These are phyloP conservation scores for Stenotaenia linearis DNA, from an alignment of 2,888 invertebrate species.

Conservation along the genomic window DNA sequence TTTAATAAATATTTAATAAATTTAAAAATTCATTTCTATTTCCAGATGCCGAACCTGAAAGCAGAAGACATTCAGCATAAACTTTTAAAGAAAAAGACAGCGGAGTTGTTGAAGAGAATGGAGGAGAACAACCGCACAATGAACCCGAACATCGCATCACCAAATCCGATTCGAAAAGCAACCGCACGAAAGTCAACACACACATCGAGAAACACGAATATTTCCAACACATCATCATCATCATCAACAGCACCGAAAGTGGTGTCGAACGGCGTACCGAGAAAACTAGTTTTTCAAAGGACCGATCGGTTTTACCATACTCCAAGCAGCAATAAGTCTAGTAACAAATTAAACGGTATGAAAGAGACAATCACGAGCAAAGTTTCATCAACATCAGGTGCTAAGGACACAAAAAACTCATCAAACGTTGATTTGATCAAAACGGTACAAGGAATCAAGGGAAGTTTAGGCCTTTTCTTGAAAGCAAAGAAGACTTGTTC, in stretches of 20 bases:
- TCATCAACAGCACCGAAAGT: background rate
- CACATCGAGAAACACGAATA: background rate
- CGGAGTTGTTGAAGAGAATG: background rate
- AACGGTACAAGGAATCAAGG: background rate
- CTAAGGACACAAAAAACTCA: background rate
- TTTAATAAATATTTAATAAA: background rate
- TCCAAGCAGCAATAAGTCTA: background rate
- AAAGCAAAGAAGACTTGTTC: background rate
- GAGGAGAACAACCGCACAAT: background rate
- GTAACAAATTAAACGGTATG: background rate
- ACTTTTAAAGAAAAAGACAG: background rate
- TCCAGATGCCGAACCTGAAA: background rate
- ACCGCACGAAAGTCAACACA: background rate
- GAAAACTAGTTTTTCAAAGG: no score
- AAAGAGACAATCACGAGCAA: background rate
- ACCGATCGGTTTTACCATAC: no score
- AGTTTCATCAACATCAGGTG: background rate
- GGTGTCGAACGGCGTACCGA: background rate
- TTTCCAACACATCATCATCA: background rate
- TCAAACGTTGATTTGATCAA: background rate
- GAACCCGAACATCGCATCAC: background rate
- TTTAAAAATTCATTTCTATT: background rate
- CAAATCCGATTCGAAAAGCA: background rate
- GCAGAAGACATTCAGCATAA: background rate
- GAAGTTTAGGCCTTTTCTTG: background rate